phyloP scores from a whole-genome alignment of 2,888 invertebrate genomes.

The Chrysolina americana region DNA sequence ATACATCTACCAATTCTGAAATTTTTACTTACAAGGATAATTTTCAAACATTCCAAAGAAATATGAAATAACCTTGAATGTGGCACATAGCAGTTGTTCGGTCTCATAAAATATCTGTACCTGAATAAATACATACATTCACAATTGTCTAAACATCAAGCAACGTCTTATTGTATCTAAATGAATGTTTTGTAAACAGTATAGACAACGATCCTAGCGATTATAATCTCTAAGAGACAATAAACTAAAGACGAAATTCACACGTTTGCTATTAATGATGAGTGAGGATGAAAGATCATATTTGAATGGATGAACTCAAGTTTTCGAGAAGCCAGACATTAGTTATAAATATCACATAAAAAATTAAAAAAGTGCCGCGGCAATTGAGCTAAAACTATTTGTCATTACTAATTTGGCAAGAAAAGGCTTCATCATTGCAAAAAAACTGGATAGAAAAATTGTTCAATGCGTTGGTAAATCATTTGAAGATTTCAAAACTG shows the following conservation, averaged over 20 bases:
- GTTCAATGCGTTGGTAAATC: too few relatives aligned
- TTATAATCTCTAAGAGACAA: not conserved
- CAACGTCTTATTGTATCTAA: not conserved
- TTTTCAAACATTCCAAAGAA: not conserved
- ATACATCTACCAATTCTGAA: not conserved
- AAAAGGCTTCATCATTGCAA: not conserved
- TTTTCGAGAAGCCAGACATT: not conserved
- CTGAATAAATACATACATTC: not conserved
- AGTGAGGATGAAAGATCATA: not conserved
- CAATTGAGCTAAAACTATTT: not conserved
- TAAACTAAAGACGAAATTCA: not conserved
- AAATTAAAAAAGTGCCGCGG: too few relatives aligned
- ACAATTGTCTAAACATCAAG: conserved; percentile 1
- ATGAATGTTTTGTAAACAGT: not conserved
- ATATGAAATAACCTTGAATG: not conserved
- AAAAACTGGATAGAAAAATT: not conserved
- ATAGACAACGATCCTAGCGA: not conserved
- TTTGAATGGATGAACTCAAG: not conserved
- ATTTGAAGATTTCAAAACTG: too few relatives aligned
- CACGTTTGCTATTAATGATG: not conserved
- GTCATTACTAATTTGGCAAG: not conserved
- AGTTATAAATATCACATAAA: not conserved
- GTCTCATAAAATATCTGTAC: too few relatives aligned
- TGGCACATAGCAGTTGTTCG: not conserved
- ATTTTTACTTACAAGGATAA: not conserved